Percentiles rank a stretch among this genome's conserved stretches.
phyloP scores from a whole-genome alignment of 2,113 vertebrate genomes.

The Struthidea cinerea region DNA sequence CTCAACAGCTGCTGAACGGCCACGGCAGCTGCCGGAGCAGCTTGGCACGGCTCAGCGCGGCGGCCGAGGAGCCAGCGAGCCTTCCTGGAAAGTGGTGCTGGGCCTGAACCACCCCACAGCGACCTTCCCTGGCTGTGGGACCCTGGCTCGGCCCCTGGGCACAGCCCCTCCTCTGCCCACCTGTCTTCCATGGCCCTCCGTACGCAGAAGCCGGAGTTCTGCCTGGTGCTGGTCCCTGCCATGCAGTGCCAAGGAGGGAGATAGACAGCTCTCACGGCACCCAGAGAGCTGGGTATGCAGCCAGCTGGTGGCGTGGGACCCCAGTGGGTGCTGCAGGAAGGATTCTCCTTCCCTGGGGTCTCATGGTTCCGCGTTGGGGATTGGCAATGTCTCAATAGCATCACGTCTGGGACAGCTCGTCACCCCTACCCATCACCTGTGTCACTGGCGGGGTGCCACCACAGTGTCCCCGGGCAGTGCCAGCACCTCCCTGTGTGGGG shows the following conservation, averaged over 20 bases:
- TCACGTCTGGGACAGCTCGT: rapidly evolving
- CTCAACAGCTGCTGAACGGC: not conserved
- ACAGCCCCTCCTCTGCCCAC: not conserved
- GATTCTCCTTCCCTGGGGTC: too few species aligned
- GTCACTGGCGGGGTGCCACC: not conserved
- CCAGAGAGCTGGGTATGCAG: not conserved
- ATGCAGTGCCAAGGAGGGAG: rapidly evolving
- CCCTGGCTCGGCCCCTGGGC: rapidly evolving
- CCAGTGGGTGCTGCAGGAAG: not conserved
- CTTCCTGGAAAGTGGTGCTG: not conserved
- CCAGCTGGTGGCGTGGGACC: rapidly evolving
- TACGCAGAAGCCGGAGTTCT: not conserved
- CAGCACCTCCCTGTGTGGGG: not conserved
- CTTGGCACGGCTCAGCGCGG: not conserved
- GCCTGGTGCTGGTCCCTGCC: not conserved
- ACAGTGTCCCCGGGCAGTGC: rapidly evolving
- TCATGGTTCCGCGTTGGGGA: not conserved
- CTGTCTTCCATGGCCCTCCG: rapidly evolving
- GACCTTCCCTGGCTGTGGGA: not conserved
- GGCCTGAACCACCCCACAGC: rapidly evolving
- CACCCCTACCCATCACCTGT: not conserved
- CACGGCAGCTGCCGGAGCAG: not conserved
- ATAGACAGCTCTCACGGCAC: rapidly evolving
- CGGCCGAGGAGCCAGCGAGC: not conserved
- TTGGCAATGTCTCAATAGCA: not conserved